phyloP scores from a whole-genome alignment of 2,888 invertebrate genomes.

The Coecobrya sp. region DNA sequence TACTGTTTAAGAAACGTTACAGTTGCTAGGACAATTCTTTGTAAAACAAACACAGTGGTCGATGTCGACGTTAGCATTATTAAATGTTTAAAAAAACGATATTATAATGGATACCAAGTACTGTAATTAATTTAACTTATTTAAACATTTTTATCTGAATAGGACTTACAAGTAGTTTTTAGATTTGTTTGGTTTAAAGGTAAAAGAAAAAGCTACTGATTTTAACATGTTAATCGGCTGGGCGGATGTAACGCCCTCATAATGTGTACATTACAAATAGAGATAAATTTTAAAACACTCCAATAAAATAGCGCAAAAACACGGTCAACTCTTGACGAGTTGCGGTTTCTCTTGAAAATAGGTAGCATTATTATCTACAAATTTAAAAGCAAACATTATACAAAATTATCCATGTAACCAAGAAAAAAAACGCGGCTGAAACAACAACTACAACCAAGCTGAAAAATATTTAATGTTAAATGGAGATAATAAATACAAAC shows the following conservation, averaged over 20 bases:
- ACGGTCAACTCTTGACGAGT: slow-evolving; percentile 11
- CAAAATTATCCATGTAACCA: background rate
- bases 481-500: slow-evolving; percentile 41
- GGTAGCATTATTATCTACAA: background rate
- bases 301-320: slow-evolving; percentile 20
- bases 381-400: background rate
- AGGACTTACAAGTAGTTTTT: background rate
- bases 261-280: background rate
- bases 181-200: background rate
- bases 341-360: slow-evolving; percentile 8
- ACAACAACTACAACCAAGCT: slow-evolving; percentile 7
- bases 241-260: background rate
- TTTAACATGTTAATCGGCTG: background rate
- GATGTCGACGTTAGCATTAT: too few species aligned
- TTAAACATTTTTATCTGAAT: background rate
- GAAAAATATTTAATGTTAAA: slow-evolving; percentile 21
- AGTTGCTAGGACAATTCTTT: background rate
- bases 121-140: background rate
- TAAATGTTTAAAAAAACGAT: too few species aligned
- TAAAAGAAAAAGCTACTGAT: too few species aligned
- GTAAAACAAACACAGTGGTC: too few species aligned
- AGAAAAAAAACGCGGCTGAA: slow-evolving; percentile 1
- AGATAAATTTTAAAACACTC: background rate
- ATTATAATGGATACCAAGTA: too few species aligned
- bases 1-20: background rate